Evolutionary conservation across 2,888 invertebrate species (phyloP), one percentile per base, ranked within the genome.

Genomic region (Napeogenes sylphis): DNA sequence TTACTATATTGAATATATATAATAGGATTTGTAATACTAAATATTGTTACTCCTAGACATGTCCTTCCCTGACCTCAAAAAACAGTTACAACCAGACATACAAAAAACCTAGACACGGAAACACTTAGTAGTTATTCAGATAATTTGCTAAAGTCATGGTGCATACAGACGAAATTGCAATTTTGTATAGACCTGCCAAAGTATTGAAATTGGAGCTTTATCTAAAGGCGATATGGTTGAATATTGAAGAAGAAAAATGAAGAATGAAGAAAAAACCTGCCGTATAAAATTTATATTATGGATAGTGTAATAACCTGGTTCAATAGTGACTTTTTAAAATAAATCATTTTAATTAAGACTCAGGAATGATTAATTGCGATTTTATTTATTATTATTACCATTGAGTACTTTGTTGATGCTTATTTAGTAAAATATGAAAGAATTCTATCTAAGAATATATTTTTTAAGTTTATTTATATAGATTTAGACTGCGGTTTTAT

Each of bases 51-150:
- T 59, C 70, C 66, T 69, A 68, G 67, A 69, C 56, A 64, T 56
- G 54, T 42, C 45, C 59, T 51, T 46, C 8, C 10, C n/a, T 65
- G 66, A 70, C 72, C 70, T 69, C 66, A 57, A 53, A 53, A 33
- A 59, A 73, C 73, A 70, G 73, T 71, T 73, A 73, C 45, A 58
- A 72, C 69, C 73, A 77, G 78, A 77, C 78, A 57, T 47, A 73
- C 75, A 82, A 82, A 82, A 82, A 82, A 77, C 21, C 63, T 69
- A 77, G 79, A 79, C 79, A 38, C 61, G 73, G 74, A 80, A 81
- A 78, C 77, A 73, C 70, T 66, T 67, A 35, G 68, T 71, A 70
- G 72, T 61, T 71, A 66, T 68, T 68, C 51, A 64, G 62, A 68
- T 70, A 71, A 71, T 70, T 68, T 66, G 63, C 64, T 54, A 60